Percentiles rank a stretch among this genome's conserved stretches.
phyloP scores from a whole-genome alignment of 2,797 vertebrate genomes.

The Phoeniculus purpureus region DNA sequence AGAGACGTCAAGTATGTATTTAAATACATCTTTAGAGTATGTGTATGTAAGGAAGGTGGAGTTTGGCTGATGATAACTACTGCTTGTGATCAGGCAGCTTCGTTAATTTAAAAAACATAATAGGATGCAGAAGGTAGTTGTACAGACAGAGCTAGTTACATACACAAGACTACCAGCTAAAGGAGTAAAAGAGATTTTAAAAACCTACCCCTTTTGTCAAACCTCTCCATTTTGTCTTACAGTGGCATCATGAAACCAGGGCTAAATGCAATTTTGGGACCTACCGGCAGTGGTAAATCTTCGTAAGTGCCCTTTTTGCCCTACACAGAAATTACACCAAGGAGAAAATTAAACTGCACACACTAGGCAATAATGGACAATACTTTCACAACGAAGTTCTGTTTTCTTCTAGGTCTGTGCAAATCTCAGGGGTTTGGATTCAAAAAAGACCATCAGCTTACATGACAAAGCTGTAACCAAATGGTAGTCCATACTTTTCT shows the following conservation, averaged over 20 bases:
- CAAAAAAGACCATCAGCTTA: neutral
- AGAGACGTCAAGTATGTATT: conserved; percentile 74
- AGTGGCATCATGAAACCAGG: conserved; percentile 83
- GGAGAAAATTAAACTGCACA: neutral
- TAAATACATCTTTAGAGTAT: neutral
- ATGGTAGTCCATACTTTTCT: neutral
- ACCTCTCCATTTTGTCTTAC: conserved; percentile 27
- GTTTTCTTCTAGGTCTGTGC: neutral
- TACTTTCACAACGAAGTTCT: neutral
- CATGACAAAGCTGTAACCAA: neutral
- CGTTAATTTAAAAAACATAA: neutral
- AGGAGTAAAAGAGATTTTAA: neutral
- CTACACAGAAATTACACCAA: neutral
- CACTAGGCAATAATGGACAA: neutral
- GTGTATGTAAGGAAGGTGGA: neutral
- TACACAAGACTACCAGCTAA: neutral
- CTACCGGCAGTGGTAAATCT: conserved; percentile 82
- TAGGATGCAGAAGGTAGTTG: neutral
- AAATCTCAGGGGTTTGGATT: neutral
- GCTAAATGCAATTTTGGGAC: conserved; percentile 82
- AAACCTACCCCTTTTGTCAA: neutral
- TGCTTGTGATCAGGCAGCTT: neutral
- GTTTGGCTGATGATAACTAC: neutral
- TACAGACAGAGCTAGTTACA: neutral
- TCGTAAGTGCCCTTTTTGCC: conserved; percentile 74